phyloP scores from a whole-genome alignment of 2,888 invertebrate species.

The Allygus modestus region DNA sequence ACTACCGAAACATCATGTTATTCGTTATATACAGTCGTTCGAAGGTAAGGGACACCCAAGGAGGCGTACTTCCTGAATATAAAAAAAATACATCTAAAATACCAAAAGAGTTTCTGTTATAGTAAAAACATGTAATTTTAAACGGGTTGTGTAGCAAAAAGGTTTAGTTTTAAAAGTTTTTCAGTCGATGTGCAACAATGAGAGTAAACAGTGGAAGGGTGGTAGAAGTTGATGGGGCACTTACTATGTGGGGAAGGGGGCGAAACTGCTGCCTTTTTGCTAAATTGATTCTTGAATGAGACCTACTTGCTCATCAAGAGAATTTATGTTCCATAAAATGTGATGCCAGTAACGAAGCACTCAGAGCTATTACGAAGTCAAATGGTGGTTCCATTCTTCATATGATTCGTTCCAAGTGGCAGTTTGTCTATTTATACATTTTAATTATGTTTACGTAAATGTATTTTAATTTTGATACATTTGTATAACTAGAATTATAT shows the following conservation, averaged over 20 bases:
- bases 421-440: constrained; percentile 2
- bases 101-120: too few species aligned
- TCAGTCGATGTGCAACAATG: constrained; percentile 19
- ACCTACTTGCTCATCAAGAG: constrained; percentile 43
- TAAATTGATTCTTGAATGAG: constrained; percentile 58
- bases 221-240: constrained; percentile 46
- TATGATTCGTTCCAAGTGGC: background rate
- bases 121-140: too few species aligned
- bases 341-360: constrained; percentile 39
- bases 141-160: background rate
- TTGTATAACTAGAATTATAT: too few species aligned
- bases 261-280: constrained; percentile 58
- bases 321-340: constrained; percentile 48
- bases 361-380: constrained; percentile 40
- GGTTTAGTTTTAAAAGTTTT: background rate
- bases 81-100: too few species aligned
- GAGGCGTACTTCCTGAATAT: too few species aligned
- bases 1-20: too few species aligned
- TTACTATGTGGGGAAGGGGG: constrained; percentile 38
- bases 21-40: too few species aligned
- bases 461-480: background rate
- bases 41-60: too few species aligned
- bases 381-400: constrained; percentile 9
- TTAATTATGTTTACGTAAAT: background rate
- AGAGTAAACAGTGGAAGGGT: constrained; percentile 28